These are phyloP conservation scores for Chloroclystis v-ata DNA, from an alignment of 2,888 invertebrate species.

Conservation along the genomic window DNA sequence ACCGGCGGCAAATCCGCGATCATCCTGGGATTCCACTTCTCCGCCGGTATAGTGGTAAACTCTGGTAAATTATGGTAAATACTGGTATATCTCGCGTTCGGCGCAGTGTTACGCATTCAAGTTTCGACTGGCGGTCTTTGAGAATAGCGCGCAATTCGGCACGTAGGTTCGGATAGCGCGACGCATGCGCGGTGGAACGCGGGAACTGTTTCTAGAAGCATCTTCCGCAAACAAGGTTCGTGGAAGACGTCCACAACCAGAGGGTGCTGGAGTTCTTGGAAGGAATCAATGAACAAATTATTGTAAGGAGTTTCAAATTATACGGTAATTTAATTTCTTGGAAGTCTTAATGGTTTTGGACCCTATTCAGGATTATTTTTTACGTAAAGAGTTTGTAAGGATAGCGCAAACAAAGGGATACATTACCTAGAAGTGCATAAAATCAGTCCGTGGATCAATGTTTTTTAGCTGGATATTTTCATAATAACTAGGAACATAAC, in stretches of 20 bases:
- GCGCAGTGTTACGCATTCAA: slow-evolving; percentile 55
- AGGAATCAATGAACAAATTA: too few relatives aligned
- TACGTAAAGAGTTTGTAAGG: too few relatives aligned
- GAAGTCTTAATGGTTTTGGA: too few relatives aligned
- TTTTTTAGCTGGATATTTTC: too few relatives aligned
- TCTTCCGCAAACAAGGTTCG: slow-evolving; percentile 43
- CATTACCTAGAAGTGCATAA: too few relatives aligned
- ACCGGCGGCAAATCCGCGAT: slow-evolving; percentile 59
- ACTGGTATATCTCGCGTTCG: slow-evolving; percentile 37
- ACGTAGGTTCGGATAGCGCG: slow-evolving; percentile 52
- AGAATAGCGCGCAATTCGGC: slow-evolving; percentile 54
- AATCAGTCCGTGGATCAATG: too few relatives aligned
- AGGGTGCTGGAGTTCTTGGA: background rate
- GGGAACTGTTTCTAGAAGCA: slow-evolving; percentile 69
- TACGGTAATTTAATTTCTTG: too few relatives aligned
- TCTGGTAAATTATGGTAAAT: background rate
- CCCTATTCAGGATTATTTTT: too few relatives aligned
- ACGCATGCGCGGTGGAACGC: slow-evolving; percentile 69
- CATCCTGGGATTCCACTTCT: slow-evolving; percentile 41
- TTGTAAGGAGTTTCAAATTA: too few relatives aligned
- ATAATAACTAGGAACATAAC: too few relatives aligned
- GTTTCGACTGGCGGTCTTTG: slow-evolving; percentile 40
- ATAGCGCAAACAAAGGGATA: too few relatives aligned
- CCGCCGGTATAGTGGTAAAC: background rate
- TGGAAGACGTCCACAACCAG: slow-evolving; percentile 23